Evolutionary conservation across 2,797 vertebrate species (phyloP), one percentile per base, ranked within the genome.

Genomic region (Percopsis omiscomaycus): DNA sequence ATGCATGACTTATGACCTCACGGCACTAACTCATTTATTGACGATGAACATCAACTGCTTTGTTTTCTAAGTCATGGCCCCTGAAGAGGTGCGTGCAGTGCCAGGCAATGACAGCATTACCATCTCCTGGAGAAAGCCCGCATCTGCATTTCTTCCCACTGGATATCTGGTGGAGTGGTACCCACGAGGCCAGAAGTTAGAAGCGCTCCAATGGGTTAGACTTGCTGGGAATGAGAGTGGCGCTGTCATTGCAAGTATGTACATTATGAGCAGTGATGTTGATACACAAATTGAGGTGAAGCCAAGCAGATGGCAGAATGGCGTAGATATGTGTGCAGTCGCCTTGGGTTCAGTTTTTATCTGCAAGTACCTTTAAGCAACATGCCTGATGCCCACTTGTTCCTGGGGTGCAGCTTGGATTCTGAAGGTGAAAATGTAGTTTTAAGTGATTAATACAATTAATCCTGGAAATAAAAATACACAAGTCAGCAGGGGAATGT

Each of bases 161-260:
- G 65, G 6, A 0, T 94, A 94, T 0, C 63, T 97, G 53, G 88
- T 98, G 62, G 91, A 94, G 74, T 99, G 96, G 97, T 86, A 79
- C 15, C 47, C 75, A 3, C 46, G 66, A 14, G 85, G 73, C 1
- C 45, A 11, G 2, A 9, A 5, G 0, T 13, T 1, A 54, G 67
- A 78, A 0, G 61, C 27, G 2, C 78, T 83, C 4, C 45, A 59
- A 69, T 99, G 97, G 97, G 48, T 91, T 0, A 81, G 89, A 75
- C 75, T 94, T 11, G 45, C 83, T 0, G 14, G 60, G 0, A 53
- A 73, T n/a, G 64, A 57, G 0, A 62, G 55, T 44, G 74, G 69
- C 0, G 3, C 83, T 0, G 66, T 80, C 47, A 79, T 96, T 32
- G 81, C 91, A 92, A 95, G 97, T 98, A 80, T 2, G 61, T 69